Evolutionary conservation across 2,888 invertebrate genomes (phyloP).

Genomic region (Heliconius charithonia): DNA sequence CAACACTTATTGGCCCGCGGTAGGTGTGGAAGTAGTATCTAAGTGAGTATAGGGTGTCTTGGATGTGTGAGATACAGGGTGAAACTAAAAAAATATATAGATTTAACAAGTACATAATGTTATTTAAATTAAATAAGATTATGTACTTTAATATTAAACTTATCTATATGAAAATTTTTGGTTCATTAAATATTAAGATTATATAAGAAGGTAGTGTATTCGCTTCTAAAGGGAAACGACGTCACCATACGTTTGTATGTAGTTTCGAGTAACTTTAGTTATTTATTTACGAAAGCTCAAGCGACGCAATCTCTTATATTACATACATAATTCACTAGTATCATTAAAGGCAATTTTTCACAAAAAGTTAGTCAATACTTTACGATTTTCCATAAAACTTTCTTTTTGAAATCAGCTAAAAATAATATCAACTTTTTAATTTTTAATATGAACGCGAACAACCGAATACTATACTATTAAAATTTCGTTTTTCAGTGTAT

Average conservation of each 20-base stretch:
- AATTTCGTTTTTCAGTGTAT: no score
- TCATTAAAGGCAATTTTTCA: background rate
- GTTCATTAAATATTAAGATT: background rate
- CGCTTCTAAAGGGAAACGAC: background rate
- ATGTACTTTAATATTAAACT: no score
- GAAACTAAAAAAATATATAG: background rate
- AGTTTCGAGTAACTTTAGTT: background rate
- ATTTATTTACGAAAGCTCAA: background rate
- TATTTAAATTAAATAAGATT: no score
- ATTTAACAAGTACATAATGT: no score
- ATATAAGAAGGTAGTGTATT: no score
- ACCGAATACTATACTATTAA: no score
- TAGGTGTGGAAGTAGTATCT: background rate
- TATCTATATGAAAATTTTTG: background rate
- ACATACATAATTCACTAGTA: background rate
- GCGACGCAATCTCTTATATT: background rate
- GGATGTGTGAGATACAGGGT: background rate
- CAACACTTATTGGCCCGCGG: background rate
- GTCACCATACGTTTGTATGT: background rate
- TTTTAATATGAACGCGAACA: no score
- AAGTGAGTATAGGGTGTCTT: background rate
- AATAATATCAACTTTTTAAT: no score
- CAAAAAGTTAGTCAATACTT: no score
- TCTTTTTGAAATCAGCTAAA: no score
- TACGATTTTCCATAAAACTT: no score